Evolutionary conservation across 2,797 vertebrate species (phyloP).

Genomic region (Neomorphus geoffroyi): DNA sequence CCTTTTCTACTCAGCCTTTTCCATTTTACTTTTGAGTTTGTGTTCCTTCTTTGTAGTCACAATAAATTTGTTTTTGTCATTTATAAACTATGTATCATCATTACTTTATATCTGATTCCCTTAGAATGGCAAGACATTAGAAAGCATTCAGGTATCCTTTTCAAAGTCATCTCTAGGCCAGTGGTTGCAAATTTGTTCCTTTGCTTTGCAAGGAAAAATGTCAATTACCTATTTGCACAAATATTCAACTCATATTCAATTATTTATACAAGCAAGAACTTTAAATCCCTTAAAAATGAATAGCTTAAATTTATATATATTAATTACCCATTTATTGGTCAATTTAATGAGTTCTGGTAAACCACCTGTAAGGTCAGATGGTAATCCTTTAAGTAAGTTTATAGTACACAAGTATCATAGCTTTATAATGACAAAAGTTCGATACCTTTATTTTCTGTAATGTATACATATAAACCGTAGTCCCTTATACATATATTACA

Average conservation of each 20-base stretch:
- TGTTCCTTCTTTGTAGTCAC: not conserved
- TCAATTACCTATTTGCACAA: not conserved
- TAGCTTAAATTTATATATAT: not conserved
- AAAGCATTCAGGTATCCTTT: not conserved
- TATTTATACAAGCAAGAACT: not conserved
- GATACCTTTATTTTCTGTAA: not conserved
- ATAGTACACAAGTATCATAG: not conserved
- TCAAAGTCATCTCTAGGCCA: not conserved
- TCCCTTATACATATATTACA: not conserved
- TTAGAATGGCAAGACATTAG: not conserved
- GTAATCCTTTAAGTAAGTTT: not conserved
- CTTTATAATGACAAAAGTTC: not conserved
- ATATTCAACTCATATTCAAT: not conserved
- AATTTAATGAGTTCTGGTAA: not conserved
- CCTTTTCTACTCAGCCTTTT: not conserved
- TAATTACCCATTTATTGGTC: not conserved
- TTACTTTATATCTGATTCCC: not conserved
- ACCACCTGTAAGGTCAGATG: not conserved
- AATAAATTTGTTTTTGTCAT: not conserved
- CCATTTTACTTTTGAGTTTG: not conserved
- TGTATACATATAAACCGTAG: not conserved
- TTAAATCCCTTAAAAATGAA: not conserved
- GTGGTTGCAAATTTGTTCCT: not conserved
- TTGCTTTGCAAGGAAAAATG: not conserved
- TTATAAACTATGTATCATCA: too few relatives aligned